phyloP scores from a whole-genome alignment of 2,113 vertebrate genomes.

The Nibea coibor region DNA sequence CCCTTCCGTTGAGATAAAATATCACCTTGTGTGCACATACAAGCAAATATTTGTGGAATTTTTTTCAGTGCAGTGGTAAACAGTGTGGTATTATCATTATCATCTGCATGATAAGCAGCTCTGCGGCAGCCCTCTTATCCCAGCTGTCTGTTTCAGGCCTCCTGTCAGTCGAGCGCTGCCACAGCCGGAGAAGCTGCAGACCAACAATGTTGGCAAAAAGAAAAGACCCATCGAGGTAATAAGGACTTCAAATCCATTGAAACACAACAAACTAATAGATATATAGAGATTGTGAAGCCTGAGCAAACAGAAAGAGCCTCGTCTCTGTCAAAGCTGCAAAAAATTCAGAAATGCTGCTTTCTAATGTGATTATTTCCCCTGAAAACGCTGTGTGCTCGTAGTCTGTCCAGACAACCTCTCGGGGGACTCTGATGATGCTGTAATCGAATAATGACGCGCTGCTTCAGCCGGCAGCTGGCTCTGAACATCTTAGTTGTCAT shows the following conservation, averaged over 20 bases:
- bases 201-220: slow-evolving; percentile 98
- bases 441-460: slow-evolving; percentile 59
- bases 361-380: slow-evolving; percentile 41
- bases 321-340: slow-evolving; percentile 15
- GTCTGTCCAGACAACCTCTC: slow-evolving; percentile 46
- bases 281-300: not conserved
- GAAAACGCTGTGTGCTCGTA: not conserved
- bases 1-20: not conserved
- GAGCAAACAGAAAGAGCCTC: not conserved
- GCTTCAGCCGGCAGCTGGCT: slow-evolving; percentile 33
- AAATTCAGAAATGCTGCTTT: slow-evolving; percentile 24
- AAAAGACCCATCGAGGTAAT: slow-evolving; percentile 97
- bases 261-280: not conserved
- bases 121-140: slow-evolving; percentile 64
- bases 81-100: slow-evolving; percentile 3
- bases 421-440: slow-evolving; percentile 35
- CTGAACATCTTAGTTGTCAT: slow-evolving; percentile 69
- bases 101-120: slow-evolving; percentile 28
- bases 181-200: slow-evolving; percentile 98
- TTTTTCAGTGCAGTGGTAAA: not conserved
- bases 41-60: not conserved
- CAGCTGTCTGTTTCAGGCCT: slow-evolving; percentile 91
- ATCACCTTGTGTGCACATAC: not conserved
- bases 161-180: slow-evolving; percentile 97
- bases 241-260: not conserved